phyloP scores from a whole-genome alignment of 2,113 vertebrate genomes.

The Brachypteracias leptosomus region DNA sequence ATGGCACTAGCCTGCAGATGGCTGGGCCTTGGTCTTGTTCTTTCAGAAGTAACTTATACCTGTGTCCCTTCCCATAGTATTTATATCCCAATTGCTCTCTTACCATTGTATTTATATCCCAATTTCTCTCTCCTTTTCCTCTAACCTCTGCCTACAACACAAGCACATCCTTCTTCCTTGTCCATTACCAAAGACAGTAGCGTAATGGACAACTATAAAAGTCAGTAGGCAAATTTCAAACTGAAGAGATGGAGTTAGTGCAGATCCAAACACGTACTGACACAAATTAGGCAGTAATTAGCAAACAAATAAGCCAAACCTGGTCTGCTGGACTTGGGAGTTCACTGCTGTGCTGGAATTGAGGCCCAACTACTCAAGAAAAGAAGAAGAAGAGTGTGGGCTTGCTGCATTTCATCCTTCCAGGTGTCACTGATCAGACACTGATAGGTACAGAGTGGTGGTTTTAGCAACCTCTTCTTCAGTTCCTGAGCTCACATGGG shows the following conservation, averaged over 20 bases:
- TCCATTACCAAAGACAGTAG: fast-evolving
- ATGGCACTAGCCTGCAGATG: fast-evolving
- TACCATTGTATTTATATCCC: not conserved
- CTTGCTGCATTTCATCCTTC: not conserved
- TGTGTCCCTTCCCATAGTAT: not conserved
- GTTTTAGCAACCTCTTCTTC: not conserved
- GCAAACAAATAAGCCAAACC: not conserved
- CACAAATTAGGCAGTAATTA: not conserved
- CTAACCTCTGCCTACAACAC: not conserved
- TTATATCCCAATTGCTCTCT: not conserved
- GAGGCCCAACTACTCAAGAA: not conserved
- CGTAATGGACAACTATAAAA: not conserved
- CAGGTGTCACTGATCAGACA: not conserved
- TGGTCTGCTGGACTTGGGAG: not conserved
- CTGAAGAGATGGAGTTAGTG: not conserved
- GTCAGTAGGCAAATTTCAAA: not conserved
- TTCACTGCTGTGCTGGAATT: not conserved
- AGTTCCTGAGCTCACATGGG: not conserved
- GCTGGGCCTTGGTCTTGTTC: not conserved
- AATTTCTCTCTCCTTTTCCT: not conserved
- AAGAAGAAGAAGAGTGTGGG: not conserved
- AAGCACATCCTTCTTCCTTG: not conserved
- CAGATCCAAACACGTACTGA: not conserved
- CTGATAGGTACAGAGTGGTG: not conserved
- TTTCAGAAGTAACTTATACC: not conserved